Base-by-base conservation (phyloP, 2,797 vertebrate genomes). In the Tamandua tetradactyla region DNA sequence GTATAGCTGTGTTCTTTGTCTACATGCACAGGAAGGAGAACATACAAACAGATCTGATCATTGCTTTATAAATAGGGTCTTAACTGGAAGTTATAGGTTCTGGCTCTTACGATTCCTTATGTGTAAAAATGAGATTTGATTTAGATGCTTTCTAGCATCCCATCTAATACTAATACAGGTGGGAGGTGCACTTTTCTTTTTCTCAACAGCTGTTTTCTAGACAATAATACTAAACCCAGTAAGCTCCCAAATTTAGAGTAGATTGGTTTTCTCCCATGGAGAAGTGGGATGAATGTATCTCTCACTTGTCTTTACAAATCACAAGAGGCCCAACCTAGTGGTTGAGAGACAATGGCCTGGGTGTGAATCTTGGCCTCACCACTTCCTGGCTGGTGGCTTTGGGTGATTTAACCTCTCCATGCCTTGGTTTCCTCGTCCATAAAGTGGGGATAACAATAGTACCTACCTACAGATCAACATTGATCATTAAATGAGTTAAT, bases 41-140 rank as follows among this genome's bases (percentile, higher is more conserved):
- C 0, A 1, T 71, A 55, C 40, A 1, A 2, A 5, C 12, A 17
- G 37, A 30, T 8, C 0, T 17, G 20, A 2, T 6, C 9, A 2
- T 4, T 59, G 72, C 57, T 37, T 40, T 27, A 13, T 7, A 27
- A 44, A 5, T 3, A 15, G 47, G 49, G 32, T 62, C 64, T 10
- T 49, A 18, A 14, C 37, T 75, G 7, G 66, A 27, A 30, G 3
- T 69, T 42, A 32, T 49, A 47, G 12, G 32, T 69, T 55, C 64
- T 42, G 49, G 40, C 11, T 11, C 40, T 47, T n/a, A 3, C 0
- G 25, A 17, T 66, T 66, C 66, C 64, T 89, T 20, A 4, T n/a
- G 49, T 83, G 32, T 68, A 32, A 32, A 15, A 62, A 5, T 2
- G 49, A 79, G 49, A 66, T n/a, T 7, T 59, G 11, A 7, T 42